phyloP scores from a whole-genome alignment of 2,113 vertebrate genomes.

The Phodopus roborovskii region DNA sequence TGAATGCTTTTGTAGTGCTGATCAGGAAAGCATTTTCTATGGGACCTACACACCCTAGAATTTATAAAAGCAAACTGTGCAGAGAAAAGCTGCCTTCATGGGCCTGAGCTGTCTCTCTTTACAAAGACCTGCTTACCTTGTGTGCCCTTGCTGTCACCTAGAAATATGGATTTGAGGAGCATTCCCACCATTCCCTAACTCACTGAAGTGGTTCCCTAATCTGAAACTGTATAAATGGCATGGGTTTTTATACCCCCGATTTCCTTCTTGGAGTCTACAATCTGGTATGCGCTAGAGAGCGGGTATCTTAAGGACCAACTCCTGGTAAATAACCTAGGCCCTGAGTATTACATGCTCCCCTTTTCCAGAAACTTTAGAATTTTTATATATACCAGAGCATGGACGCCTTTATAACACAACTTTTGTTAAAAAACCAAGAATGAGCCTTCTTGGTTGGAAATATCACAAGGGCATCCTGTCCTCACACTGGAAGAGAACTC shows the following conservation, averaged over 20 bases:
- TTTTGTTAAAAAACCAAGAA: not conserved
- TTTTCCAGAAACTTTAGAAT: not conserved
- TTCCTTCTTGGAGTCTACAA: not conserved
- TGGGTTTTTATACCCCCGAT: not conserved
- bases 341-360: not conserved
- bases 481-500: not conserved
- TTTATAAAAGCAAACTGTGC: not conserved
- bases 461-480: not conserved
- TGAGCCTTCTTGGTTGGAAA: not conserved
- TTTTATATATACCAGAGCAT: not conserved
- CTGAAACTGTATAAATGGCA: not conserved
- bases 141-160: not conserved
- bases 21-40: not conserved
- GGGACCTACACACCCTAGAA: not conserved
- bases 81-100: not conserved
- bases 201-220: not conserved
- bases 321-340: not conserved
- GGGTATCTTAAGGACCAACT: not conserved
- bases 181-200: not conserved
- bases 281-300: not conserved
- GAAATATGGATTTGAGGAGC: not conserved
- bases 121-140: not conserved
- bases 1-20: not conserved
- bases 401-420: not conserved
- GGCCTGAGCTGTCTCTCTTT: not conserved